Base-by-base conservation (phyloP, 1,140 invertebrate genomes). In the Oryctes rhinoceros region DNA sequence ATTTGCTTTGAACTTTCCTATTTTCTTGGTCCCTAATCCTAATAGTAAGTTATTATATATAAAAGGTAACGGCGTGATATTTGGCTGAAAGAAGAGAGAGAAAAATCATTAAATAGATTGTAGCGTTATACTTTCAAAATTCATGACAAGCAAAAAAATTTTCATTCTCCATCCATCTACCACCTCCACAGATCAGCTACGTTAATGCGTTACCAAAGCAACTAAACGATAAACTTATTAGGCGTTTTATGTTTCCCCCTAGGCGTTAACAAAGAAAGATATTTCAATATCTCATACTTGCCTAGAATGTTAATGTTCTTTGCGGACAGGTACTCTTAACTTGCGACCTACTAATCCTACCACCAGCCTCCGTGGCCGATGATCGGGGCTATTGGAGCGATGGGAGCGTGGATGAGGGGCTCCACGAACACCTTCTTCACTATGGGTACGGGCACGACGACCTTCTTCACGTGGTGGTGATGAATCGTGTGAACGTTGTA, bases 401-500 rank as follows among this genome's bases (percentile, higher is more conserved):
- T 76, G 20, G 65, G 80, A 39, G 80, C 81, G 53, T 82, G 80
- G 59, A 79, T 48, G 30, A 80, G 84, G 81, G 53, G 83, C 81
- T 86, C 76, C 71, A 85, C 44, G 82, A 83, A 74, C 79, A 90
- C 87, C 81, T 90, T 89, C 79, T 90, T 89, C 10, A 86, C 82
- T 30, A 86, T 82, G 77, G 88, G 87, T 18, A 89, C 87, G 6
- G 88, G 88, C 48, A 89, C 87, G 44, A 88, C 87, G 6, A 92
- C 83, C 84, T 92, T 92, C 84, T 92, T 89, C 39, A 91, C 88
- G 83, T 92, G 91, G 84, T 92, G 90, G 85, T 92, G 92, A 84
- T 92, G 92, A 4, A 92, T 89, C n/a, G 91, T 92, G 83, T 92
- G 92, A 6, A 92, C 90, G 37, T 92, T 88, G 84, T 92, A 92